Evolutionary conservation across 2,888 invertebrate species (phyloP), one percentile per base, ranked within the genome.

Genomic region (Amorpha juglandis): DNA sequence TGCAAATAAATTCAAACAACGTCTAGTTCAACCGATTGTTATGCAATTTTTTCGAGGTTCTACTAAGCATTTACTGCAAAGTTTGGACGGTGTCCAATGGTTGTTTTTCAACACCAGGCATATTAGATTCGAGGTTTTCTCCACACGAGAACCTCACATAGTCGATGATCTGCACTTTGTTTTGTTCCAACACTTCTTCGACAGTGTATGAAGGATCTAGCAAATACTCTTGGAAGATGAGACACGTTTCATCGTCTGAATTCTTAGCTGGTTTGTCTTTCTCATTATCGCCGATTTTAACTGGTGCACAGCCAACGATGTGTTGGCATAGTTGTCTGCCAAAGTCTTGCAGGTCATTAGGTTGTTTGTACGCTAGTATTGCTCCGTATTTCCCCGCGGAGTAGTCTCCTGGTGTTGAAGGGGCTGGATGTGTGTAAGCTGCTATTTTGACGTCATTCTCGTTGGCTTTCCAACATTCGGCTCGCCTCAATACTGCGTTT

Each of bases 91-190:
- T 91, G 69, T 95, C 94, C 71, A 95, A 83, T 6, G 93, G 90
- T 74, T 94, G 90, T 70, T 91, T 92, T 70, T 90, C 93, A 68
- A 91, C 89, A n/a, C 92, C 93, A 11, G 86, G 90, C 85, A 92
- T 81, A 63, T 74, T 83, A 7, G 81, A 77, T 74, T 91, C 89
- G 14, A 85, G 73, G 21, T 78, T 77, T 87, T 98, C 98, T 0
- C 99, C 98, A 84, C 98, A 97, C 83, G 98, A 97, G 87, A 96
- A 98, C 70, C 99, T 94, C 69, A 96, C 95, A 87, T 97, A 99
- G 86, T 98, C 97, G 9, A 97, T 78, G 21, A 98, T 90, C 82
- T 95, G 93, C 0, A 95, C 85, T 69, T 95, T 91, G 74, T 96
- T 93, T 70, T 95, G 95, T 63, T 95, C 89, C 66, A 97, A 86